Conservation (phyloP, 2,888 invertebrate species). For the Cheilosia scutellata region DNA sequence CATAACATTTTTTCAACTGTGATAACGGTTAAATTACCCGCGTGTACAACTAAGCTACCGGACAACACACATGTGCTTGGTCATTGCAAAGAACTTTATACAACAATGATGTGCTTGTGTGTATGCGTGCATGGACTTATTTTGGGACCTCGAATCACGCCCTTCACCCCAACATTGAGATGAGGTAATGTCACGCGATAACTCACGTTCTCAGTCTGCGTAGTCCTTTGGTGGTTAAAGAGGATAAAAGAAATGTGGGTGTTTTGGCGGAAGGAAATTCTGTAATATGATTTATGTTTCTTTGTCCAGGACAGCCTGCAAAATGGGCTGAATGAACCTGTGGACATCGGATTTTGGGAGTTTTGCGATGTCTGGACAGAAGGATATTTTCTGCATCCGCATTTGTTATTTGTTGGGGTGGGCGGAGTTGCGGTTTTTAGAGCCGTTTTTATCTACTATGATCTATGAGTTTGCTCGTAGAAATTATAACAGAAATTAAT, state of each 20-base stretch:
- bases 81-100: conserved; percentile 26
- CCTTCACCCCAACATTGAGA: conserved; percentile 52
- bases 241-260: conserved; percentile 31
- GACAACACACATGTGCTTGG: conserved; percentile 40
- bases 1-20: conserved; percentile 42
- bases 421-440: conserved; percentile 35
- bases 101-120: neutral
- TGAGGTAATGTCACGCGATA: conserved; percentile 75
- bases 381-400: conserved; percentile 11
- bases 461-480: conserved; percentile 7
- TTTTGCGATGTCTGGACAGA: conserved; percentile 39
- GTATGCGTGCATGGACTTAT: conserved; percentile 9
- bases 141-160: conserved; percentile 33
- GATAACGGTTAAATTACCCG: conserved; percentile 72
- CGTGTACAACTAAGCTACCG: conserved; percentile 38
- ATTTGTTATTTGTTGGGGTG: neutral
- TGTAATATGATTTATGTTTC: conserved; percentile 69
- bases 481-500: conserved; percentile 48
- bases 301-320: conserved; percentile 66
- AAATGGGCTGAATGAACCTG: conserved; percentile 56
- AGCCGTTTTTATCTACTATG: conserved; percentile 19
- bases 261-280: conserved; percentile 69
- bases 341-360: conserved; percentile 29
- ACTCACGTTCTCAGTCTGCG: conserved; percentile 66
- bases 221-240: conserved; percentile 39